Evolutionary conservation across 2,113 vertebrate genomes (phyloP).

Genomic region (Carettochelys insculpta): DNA sequence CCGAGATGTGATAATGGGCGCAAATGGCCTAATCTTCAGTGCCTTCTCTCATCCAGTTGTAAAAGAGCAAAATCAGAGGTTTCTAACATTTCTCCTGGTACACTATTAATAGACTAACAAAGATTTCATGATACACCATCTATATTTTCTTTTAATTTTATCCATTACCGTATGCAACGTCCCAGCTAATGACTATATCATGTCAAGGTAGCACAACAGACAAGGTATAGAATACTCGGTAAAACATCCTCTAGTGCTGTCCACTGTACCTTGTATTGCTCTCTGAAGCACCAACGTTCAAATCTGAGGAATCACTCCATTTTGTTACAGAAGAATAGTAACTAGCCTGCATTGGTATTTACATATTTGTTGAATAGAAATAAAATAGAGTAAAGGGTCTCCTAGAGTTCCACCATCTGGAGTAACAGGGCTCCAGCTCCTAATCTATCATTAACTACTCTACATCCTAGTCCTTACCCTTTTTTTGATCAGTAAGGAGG

Average conservation of each 20-base stretch:
- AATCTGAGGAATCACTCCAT: background rate
- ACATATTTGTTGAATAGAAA: background rate
- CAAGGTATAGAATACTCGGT: background rate
- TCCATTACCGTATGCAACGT: background rate
- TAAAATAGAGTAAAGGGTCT: background rate
- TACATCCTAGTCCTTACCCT: background rate
- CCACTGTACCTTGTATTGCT: background rate
- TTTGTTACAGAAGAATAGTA: background rate
- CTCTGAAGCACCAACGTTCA: background rate
- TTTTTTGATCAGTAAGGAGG: background rate
- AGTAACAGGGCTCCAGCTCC: background rate
- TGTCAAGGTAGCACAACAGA: background rate
- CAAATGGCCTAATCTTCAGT: background rate
- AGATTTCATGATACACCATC: background rate
- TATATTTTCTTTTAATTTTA: background rate
- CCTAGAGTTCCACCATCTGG: background rate
- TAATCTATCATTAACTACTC: background rate
- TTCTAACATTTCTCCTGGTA: background rate
- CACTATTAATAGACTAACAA: background rate
- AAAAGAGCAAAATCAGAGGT: background rate
- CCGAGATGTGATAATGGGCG: background rate
- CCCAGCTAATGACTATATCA: background rate
- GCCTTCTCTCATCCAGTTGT: background rate
- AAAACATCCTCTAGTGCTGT: background rate
- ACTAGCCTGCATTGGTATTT: background rate